Evolutionary conservation across 2,113 vertebrate genomes (phyloP).

Genomic region (Pterocles gutturalis): DNA sequence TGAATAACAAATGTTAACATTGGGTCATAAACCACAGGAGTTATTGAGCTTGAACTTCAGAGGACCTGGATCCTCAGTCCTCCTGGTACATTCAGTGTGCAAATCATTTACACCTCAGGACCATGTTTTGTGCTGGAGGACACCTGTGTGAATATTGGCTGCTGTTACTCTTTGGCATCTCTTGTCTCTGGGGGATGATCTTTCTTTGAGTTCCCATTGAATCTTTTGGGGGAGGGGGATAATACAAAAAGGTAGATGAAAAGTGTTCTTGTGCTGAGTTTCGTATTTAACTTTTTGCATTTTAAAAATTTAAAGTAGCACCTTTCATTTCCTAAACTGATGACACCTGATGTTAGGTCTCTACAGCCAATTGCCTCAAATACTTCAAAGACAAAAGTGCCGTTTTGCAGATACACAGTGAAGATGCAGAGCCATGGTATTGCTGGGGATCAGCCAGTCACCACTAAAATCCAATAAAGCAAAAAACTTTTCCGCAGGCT

Average conservation of each 20-base stretch:
- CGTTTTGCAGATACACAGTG: neutral
- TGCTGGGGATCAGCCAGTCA: neutral
- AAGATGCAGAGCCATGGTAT: rapidly evolving
- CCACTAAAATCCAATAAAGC: neutral
- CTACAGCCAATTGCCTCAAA: neutral
- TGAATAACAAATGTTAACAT: neutral
- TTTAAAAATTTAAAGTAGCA: neutral
- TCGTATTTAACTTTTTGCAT: neutral
- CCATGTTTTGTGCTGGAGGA: neutral
- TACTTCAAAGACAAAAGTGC: neutral
- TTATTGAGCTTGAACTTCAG: neutral
- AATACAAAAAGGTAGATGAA: neutral
- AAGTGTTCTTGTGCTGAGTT: neutral
- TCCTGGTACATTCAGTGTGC: neutral
- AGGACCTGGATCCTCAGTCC: neutral
- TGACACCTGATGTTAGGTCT: neutral
- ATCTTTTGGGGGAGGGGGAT: rapidly evolving
- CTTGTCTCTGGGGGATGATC: neutral
- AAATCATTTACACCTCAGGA: neutral
- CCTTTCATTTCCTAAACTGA: neutral
- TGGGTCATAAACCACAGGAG: neutral
- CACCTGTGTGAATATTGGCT: neutral
- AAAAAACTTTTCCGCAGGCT: neutral
- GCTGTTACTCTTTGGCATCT: neutral
- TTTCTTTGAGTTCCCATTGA: neutral